phyloP scores from a whole-genome alignment of 2,888 invertebrate species.

The Cheilosia vernalis region DNA sequence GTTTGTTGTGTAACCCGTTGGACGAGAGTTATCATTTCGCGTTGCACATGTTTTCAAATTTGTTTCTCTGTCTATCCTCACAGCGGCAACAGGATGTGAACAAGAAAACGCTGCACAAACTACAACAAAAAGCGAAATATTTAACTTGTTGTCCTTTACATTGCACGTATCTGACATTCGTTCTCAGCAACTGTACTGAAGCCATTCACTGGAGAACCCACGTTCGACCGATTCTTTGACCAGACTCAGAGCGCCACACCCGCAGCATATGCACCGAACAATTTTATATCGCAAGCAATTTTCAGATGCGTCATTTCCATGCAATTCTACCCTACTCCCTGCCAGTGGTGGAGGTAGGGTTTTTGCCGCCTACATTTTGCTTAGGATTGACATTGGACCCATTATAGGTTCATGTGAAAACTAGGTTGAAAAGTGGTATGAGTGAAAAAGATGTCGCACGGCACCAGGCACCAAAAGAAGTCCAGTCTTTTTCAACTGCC shows the following conservation, averaged over 20 bases:
- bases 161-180: slow-evolving; percentile 40
- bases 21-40: no score
- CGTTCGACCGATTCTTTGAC: not conserved
- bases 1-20: no score
- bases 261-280: slow-evolving; percentile 21
- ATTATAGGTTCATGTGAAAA: no score
- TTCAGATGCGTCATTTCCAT: slow-evolving; percentile 31
- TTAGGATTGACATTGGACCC: no score
- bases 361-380: no score
- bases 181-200: not conserved
- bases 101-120: slow-evolving; percentile 1
- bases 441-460: no score
- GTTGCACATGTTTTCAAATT: no score
- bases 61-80: no score
- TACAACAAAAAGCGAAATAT: slow-evolving; percentile 6
- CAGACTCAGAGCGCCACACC: not conserved
- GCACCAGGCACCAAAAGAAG: no score
- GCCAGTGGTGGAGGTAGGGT: not conserved
- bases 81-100: not conserved
- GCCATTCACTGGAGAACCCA: no score
- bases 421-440: no score
- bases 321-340: slow-evolving; percentile 5
- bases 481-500: no score
- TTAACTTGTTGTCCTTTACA: slow-evolving; percentile 36
- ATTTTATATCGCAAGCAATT: slow-evolving; percentile 43